Base-by-base conservation (phyloP, 2,797 vertebrate genomes). In the Decapterus maruadsi region DNA sequence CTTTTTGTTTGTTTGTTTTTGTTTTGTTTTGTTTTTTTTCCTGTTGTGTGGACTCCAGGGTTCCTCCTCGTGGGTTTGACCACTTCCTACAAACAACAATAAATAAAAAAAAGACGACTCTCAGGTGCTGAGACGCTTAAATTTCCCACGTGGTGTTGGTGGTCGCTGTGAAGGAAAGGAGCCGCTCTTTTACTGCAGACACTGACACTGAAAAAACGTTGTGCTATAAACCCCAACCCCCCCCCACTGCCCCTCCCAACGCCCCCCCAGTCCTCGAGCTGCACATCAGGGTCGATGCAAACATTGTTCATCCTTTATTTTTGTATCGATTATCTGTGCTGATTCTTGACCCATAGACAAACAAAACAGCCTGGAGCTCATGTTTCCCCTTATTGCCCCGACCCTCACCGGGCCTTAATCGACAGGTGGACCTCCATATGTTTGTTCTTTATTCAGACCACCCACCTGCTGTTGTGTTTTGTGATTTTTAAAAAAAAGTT, bases 271-370 rank as follows among this genome's bases (percentile, higher is more conserved):
- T 26, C 26, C 38, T 73, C 6, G 31, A 34, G 74, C 89, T 75
- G 70, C 81, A 82, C 88, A 94, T 89, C 89, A 86, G 83, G 92
- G 96, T 95, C 94, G 96, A 95, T 84, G 82, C 87, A 95, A 82
- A 78, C 69, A 92, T 95, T 93, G 91, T 81, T 68, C 29, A 71
- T 72, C 78, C 83, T 91, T 91, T 85, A 87, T 89, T 87, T 89
- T 92, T 77, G 42, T 90, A 90, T 84, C 92, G 89, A 94, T 26
- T 26, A 94, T 96, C 94, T 94, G 94, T 95, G 93, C 94, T 95
- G 69, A 94, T 94, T 95, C 93, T 95, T 92, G 94, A 94, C 94
- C 95, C 93, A 94, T 94, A 88, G 6, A 34, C 31, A 34, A 34
- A 34, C 31, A 34, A 3, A 26, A 26, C 26, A 26, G 31, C 31